Conservation (phyloP, 2,797 vertebrate genomes). For the Pangasius krempfi region DNA sequence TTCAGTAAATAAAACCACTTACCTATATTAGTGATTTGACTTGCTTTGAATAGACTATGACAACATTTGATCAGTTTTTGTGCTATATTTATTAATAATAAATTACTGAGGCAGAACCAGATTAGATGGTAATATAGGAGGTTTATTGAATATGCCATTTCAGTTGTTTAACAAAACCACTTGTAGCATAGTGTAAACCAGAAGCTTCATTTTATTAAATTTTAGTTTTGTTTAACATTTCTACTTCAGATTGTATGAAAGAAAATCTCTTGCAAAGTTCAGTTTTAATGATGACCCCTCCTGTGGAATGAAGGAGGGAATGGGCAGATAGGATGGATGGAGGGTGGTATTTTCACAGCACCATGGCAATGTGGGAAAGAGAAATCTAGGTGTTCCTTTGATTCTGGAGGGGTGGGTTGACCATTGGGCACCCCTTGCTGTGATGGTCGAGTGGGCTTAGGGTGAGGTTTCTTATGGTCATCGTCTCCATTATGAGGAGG, state of each 20-base stretch:
- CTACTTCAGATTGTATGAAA: not conserved
- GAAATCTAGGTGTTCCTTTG: slow-evolving; percentile 2
- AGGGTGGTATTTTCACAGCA: slow-evolving; percentile 56
- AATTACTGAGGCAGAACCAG: not conserved
- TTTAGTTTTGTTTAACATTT: not conserved
- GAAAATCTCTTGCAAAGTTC: not conserved
- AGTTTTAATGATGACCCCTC: not conserved
- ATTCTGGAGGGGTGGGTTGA: slow-evolving; percentile 26
- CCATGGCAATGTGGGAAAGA: slow-evolving; percentile 48
- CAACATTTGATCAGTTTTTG: not conserved
- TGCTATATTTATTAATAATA: not conserved
- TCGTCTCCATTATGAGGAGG: not conserved
- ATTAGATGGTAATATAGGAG: not conserved
- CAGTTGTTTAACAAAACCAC: not conserved
- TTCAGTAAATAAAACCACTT: not conserved
- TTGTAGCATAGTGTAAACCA: not conserved
- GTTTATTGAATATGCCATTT: slow-evolving; percentile 1
- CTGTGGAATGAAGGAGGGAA: slow-evolving; percentile 44
- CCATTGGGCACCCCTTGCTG: not conserved
- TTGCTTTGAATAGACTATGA: not conserved
- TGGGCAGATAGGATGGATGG: slow-evolving; percentile 59
- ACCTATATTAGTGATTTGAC: not conserved
- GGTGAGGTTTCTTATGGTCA: slow-evolving; percentile 18
- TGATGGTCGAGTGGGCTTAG: not conserved
- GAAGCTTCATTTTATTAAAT: not conserved